Evolutionary conservation across 2,888 invertebrate species (phyloP).

Genomic region (Trichacis sp.): DNA sequence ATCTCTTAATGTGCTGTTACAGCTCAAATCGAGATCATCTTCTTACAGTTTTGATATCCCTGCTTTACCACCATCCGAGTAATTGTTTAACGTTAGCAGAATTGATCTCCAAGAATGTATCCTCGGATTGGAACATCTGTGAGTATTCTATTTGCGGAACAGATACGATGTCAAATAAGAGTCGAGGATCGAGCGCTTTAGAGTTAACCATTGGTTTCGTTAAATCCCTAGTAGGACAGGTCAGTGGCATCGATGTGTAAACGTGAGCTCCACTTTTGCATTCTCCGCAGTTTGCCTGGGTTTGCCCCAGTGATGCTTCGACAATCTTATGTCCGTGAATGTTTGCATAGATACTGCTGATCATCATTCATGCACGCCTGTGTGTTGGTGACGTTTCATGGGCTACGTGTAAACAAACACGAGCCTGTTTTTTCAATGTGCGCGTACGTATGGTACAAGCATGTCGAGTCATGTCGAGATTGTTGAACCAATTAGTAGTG

Average conservation of each 20-base stretch:
- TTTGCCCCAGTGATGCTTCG: constrained; percentile 6
- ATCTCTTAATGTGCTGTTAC: too few relatives aligned
- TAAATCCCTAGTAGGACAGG: constrained; percentile 13
- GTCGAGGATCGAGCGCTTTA: constrained; percentile 5
- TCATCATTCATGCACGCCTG: not conserved
- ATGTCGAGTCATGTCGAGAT: constrained; percentile 8
- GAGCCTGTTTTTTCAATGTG: not conserved
- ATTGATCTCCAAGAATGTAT: too few relatives aligned
- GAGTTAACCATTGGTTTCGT: constrained; percentile 14
- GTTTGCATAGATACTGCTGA: constrained; percentile 1
- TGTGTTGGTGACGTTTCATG: not conserved
- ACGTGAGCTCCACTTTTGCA: constrained; percentile 9
- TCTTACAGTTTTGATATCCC: too few relatives aligned
- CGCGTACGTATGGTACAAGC: not conserved
- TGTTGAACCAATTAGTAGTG: constrained; percentile 11
- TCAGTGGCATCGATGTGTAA: constrained; percentile 14
- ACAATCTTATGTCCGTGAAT: constrained; percentile 3
- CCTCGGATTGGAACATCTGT: too few relatives aligned
- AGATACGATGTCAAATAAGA: constrained; percentile 8
- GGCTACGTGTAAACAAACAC: not conserved
- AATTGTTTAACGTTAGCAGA: too few relatives aligned
- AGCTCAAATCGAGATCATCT: too few relatives aligned
- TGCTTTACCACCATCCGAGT: too few relatives aligned
- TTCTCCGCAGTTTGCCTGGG: constrained; percentile 4
- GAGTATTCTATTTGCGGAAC: not conserved